Evolutionary conservation across 2,113 vertebrate genomes (phyloP).

Genomic region (Takifugu flavidus): DNA sequence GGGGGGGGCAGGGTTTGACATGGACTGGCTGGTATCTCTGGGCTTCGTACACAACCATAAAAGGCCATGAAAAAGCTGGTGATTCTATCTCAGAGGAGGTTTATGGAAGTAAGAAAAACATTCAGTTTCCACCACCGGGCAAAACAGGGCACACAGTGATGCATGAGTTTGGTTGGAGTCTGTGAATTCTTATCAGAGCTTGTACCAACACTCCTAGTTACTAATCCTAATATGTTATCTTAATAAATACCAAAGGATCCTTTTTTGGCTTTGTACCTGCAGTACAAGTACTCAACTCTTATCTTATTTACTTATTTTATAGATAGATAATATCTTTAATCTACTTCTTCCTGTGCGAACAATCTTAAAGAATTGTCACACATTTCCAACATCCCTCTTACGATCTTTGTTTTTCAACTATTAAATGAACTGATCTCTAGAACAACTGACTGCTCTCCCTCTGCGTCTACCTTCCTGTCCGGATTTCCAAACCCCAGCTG

Average conservation of each 20-base stretch:
- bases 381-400: not conserved
- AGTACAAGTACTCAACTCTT: too few relatives aligned
- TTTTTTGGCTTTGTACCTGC: not conserved
- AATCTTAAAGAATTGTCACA: not conserved
- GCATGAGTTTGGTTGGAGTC: slow-evolving; percentile 11
- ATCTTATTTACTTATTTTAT: too few relatives aligned
- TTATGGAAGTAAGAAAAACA: slow-evolving; percentile 19
- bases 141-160: slow-evolving; percentile 10
- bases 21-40: slow-evolving; percentile 7
- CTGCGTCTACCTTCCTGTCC: slow-evolving; percentile 48
- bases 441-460: slow-evolving; percentile 33
- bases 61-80: slow-evolving; percentile 44
- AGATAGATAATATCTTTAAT: not conserved
- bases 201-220: slow-evolving; percentile 10
- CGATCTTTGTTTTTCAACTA: not conserved
- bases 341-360: not conserved
- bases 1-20: slow-evolving; percentile 3
- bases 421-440: not conserved
- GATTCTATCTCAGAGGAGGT: not conserved
- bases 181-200: slow-evolving; percentile 2
- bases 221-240: slow-evolving; percentile 12
- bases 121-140: slow-evolving; percentile 38
- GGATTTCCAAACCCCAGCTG: slow-evolving; percentile 19
- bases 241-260: slow-evolving; percentile 1
- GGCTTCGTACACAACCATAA: slow-evolving; percentile 45